A percentile compares a stretch with the other conserved stretches of the same genome.
These are phyloP conservation scores for Cheilinus undulatus DNA, from an alignment of 2,113 vertebrate genomes.

Conservation along the genomic window DNA sequence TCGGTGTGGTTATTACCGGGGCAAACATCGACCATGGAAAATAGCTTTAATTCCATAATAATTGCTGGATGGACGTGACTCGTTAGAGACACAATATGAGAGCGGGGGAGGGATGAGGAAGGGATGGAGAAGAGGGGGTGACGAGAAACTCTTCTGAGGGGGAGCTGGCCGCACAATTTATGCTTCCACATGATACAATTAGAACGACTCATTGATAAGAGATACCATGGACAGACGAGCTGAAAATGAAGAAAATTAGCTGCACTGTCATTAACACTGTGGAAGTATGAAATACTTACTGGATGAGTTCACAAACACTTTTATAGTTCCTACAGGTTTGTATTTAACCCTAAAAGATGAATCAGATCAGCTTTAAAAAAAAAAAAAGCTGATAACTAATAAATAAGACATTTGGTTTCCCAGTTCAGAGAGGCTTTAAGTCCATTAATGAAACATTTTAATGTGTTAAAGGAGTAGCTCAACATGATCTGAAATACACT, in stretches of 20 bases:
- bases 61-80: slow-evolving; percentile 82
- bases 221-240: background rate
- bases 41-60: slow-evolving; percentile 85
- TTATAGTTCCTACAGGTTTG: slow-evolving; percentile 28
- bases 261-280: slow-evolving; percentile 28
- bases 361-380: background rate
- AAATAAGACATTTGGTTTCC: background rate
- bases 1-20: slow-evolving; percentile 75
- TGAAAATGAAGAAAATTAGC: background rate
- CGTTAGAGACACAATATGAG: slow-evolving; percentile 71
- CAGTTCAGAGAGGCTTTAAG: background rate
- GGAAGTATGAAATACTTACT: slow-evolving; percentile 35
- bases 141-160: slow-evolving; percentile 37
- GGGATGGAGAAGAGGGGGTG: background rate
- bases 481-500: background rate
- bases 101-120: slow-evolving; percentile 16
- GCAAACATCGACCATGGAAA: slow-evolving; percentile 82
- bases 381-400: slow-evolving; percentile 4
- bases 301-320: slow-evolving; percentile 21
- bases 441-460: background rate
- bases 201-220: background rate
- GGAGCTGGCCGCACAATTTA: slow-evolving; percentile 34
- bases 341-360: slow-evolving; percentile 29
- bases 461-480: background rate
- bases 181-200: slow-evolving; percentile 23